Evolutionary conservation across 2,797 vertebrate genomes (phyloP).

Genomic region (Epinephelus coioides): DNA sequence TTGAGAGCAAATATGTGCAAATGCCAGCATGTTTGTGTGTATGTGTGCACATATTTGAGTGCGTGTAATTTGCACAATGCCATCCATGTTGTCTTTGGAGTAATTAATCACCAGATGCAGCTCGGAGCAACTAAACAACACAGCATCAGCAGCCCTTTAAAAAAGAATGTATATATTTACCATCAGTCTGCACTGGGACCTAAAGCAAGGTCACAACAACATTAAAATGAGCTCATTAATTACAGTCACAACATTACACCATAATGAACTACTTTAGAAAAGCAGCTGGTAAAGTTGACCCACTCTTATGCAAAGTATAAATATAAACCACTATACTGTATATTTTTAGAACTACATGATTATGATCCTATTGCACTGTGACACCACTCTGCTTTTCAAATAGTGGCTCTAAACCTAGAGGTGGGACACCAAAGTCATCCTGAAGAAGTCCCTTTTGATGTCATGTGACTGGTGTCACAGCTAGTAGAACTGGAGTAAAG

Average conservation of each 20-base stretch:
- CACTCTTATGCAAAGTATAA: not conserved
- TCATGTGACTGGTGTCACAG: not conserved
- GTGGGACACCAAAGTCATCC: not conserved
- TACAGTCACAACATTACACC: constrained; percentile 22
- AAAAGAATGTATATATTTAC: not conserved
- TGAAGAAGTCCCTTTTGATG: not conserved
- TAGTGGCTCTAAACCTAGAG: not conserved
- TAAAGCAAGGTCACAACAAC: constrained; percentile 57
- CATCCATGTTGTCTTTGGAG: constrained; percentile 47
- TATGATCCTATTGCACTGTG: not conserved
- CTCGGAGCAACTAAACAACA: constrained; percentile 36
- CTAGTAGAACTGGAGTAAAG: not conserved
- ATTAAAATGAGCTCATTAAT: constrained; percentile 43
- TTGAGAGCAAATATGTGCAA: constrained; percentile 48
- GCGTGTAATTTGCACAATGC: constrained; percentile 17
- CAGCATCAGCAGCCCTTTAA: constrained; percentile 3
- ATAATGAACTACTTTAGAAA: constrained; percentile 23
- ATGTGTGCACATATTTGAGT: not conserved
- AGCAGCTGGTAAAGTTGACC: constrained; percentile 5
- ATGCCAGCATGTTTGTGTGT: not conserved
- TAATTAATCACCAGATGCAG: constrained; percentile 66
- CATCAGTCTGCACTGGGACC: constrained; percentile 26
- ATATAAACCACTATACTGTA: not conserved
- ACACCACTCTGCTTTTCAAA: not conserved
- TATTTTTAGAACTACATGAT: not conserved